Conservation (phyloP, 2,888 invertebrate species). For the Polydrusus cervinus region DNA sequence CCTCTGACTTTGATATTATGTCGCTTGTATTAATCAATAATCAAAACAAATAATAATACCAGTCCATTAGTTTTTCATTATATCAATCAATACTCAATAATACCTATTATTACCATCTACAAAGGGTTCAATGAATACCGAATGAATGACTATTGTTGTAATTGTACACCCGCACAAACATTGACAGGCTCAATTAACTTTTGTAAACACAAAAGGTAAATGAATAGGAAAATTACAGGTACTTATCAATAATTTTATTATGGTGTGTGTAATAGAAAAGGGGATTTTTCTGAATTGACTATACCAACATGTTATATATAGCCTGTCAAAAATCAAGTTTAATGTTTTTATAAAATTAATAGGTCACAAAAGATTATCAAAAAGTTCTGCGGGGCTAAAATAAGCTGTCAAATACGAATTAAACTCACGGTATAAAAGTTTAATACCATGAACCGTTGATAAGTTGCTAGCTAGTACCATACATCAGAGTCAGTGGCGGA, state of each 20-base stretch:
- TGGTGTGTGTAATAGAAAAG: not conserved
- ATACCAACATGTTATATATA: too few species aligned
- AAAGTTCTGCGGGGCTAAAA: too few species aligned
- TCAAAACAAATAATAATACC: slow-evolving; percentile 37
- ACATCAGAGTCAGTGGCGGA: too few species aligned
- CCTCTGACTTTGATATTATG: too few species aligned
- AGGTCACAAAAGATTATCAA: too few species aligned
- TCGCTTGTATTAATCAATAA: not conserved
- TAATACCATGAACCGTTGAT: too few species aligned
- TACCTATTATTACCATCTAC: slow-evolving; percentile 44
- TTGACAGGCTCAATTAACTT: slow-evolving; percentile 53
- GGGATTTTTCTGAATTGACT: not conserved
- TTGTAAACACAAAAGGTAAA: slow-evolving; percentile 36
- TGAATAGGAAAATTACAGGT: slow-evolving; percentile 44
- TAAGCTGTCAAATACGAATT: too few species aligned
- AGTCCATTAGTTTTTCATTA: slow-evolving; percentile 41
- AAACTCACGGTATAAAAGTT: too few species aligned
- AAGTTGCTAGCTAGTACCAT: too few species aligned
- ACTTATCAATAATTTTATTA: slow-evolving; percentile 34
- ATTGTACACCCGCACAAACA: slow-evolving; percentile 52
- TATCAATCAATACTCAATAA: slow-evolving; percentile 49
- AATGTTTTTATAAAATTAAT: too few species aligned
- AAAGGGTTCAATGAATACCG: slow-evolving; percentile 29
- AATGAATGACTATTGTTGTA: slow-evolving; percentile 40
- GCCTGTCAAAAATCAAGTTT: not conserved